Evolutionary conservation across 2,113 vertebrate genomes (phyloP).

Genomic region (Chaetura pelagica): DNA sequence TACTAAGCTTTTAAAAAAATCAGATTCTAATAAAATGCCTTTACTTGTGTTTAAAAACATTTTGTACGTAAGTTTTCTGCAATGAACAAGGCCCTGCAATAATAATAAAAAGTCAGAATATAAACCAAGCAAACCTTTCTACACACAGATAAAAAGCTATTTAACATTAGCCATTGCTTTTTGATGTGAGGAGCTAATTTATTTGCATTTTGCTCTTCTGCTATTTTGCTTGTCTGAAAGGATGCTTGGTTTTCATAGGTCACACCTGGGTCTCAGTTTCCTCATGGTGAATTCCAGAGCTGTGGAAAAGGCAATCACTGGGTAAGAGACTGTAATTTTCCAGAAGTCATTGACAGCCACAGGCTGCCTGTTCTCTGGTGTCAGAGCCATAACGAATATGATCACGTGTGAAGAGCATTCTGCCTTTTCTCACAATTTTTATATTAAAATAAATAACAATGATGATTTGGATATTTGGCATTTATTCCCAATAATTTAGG

Average conservation of each 20-base stretch:
- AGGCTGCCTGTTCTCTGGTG: not conserved
- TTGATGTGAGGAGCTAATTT: constrained; percentile 54
- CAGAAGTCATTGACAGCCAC: not conserved
- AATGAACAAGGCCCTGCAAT: not conserved
- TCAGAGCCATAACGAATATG: not conserved
- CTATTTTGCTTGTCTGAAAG: not conserved
- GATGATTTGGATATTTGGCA: not conserved
- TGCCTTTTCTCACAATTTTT: not conserved
- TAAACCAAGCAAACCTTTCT: constrained; percentile 8
- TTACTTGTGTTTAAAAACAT: not conserved
- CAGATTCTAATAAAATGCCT: not conserved
- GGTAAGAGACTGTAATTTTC: not conserved
- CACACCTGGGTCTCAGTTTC: not conserved
- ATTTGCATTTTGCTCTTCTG: constrained; percentile 38
- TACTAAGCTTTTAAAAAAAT: not conserved
- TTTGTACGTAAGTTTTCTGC: not conserved
- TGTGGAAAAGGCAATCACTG: not conserved
- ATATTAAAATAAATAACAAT: not conserved
- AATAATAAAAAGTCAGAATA: not conserved
- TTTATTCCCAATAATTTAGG: not conserved
- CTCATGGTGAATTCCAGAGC: not conserved
- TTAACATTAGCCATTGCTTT: constrained; percentile 31
- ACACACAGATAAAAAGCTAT: constrained; percentile 11
- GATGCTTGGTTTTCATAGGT: not conserved
- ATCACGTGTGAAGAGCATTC: not conserved